These are phyloP conservation scores for Sapayoa aenigma DNA, from an alignment of 2,113 vertebrate genomes.

Conservation along the genomic window DNA sequence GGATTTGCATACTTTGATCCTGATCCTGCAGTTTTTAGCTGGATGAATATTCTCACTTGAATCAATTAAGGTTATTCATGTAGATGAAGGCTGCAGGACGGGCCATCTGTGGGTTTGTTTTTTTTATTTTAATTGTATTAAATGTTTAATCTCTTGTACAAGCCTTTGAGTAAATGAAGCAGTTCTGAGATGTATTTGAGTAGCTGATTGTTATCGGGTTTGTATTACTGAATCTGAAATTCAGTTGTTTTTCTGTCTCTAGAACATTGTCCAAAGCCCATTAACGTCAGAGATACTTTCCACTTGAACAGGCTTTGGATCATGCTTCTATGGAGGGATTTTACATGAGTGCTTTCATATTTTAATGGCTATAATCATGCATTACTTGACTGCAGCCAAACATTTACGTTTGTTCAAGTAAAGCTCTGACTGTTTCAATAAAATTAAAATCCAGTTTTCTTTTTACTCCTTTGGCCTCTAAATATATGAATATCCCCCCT, in stretches of 20 bases:
- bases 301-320: constrained; percentile 29
- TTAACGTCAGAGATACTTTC: constrained; percentile 36
- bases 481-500: background rate
- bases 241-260: background rate
- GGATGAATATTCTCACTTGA: background rate
- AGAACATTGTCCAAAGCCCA: constrained; percentile 27
- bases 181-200: background rate
- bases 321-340: background rate
- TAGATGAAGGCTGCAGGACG: background rate
- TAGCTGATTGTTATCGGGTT: background rate
- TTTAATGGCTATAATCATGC: constrained; percentile 31
- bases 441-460: background rate
- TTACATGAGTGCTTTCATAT: constrained; percentile 24
- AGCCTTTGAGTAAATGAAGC: background rate
- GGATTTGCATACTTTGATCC: background rate
- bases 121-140: constrained; percentile 16
- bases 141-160: background rate
- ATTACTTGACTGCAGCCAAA: constrained; percentile 16
- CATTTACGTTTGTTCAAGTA: constrained; percentile 11
- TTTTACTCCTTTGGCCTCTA: background rate
- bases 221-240: constrained; percentile 4
- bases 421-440: background rate
- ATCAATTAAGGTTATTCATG: constrained; percentile 4
- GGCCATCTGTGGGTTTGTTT: background rate
- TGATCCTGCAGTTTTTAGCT: background rate